Evolutionary conservation across 2,888 invertebrate species (phyloP), one percentile per base, ranked within the genome.

Genomic region (Spisula subtruncata): DNA sequence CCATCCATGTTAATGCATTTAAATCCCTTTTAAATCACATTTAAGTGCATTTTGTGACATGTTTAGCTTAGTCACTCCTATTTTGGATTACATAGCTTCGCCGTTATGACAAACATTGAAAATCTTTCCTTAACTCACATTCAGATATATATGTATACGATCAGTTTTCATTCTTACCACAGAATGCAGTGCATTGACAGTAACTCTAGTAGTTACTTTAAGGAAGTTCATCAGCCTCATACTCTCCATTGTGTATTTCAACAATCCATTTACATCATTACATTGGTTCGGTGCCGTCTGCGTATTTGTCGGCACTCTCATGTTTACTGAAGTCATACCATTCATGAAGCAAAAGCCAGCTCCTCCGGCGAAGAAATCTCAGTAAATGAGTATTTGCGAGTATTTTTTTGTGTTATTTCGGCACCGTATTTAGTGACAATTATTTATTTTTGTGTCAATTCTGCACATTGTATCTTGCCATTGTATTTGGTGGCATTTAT

Each of bases 201-300:
- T 99, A 0, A 99, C 99, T 0, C 97, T 99, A 93, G 99, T 99
- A 0, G 98, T 99, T 51, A 99, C 99, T 0, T 97, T 99, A 86
- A 97, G 99, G 83, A 99, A 99, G 97, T 99, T 99, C 96, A 97
- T 98, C 54, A 99, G 99, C 0, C 97, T 99, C 60, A 97, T 99
- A n/a, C 98, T 99, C 96, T 99, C 99, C 0, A 99, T 99, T 94
- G 95, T 98, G 79, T 99, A 99, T 97, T 99, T 99, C 96, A 97
- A 98, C 94, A 99, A 99, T 97, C 98, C 98, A 0, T 99, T 99
- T 96, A 99, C 99, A 0, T 14, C 98, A 0, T 98, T 98, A 81
- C 99, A 99, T 96, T 99, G 99, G 98, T 95, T 98, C 66, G 99
- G 99, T 8, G 98, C 99, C 0, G 95, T 98, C 0, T 97, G 99